These are phyloP conservation scores for Thamnophis elegans DNA, from an alignment of 2,797 vertebrate species.

Conservation along the genomic window DNA sequence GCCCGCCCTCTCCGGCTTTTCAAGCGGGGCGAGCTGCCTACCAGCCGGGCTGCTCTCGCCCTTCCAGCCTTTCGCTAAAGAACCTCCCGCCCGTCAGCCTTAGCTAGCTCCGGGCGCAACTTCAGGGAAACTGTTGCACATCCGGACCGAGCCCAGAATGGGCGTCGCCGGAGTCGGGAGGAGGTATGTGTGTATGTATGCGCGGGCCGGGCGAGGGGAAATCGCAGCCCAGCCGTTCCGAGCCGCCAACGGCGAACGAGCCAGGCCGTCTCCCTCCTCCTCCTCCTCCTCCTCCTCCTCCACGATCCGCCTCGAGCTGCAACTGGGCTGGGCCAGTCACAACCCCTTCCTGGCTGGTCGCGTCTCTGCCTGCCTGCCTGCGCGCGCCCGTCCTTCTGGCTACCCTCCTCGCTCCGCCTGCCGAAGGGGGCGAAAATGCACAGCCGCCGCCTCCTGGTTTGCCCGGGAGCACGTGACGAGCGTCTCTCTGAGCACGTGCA, in stretches of 20 bases:
- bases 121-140: constrained; percentile 64
- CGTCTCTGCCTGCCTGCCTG: not conserved
- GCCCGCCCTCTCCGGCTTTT: not conserved
- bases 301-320: not conserved
- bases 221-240: not conserved
- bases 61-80: not conserved
- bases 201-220: not conserved
- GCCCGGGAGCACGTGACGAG: not conserved
- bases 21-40: constrained; percentile 20
- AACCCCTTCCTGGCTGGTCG: not conserved
- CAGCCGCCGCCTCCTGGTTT: not conserved
- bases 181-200: not conserved
- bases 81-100: not conserved
- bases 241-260: constrained; percentile 49
- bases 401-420: not conserved
- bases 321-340: not conserved
- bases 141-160: constrained; percentile 36
- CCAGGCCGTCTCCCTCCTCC: constrained; percentile 18
- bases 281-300: not conserved
- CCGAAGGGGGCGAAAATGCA: not conserved
- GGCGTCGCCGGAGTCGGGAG: not conserved
- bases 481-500: constrained; percentile 9
- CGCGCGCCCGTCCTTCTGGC: not conserved
- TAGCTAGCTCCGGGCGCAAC: not conserved
- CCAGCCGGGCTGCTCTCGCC: not conserved